Evolutionary conservation across 2,113 vertebrate species (phyloP).

Genomic region (Platycercus adscitus): DNA sequence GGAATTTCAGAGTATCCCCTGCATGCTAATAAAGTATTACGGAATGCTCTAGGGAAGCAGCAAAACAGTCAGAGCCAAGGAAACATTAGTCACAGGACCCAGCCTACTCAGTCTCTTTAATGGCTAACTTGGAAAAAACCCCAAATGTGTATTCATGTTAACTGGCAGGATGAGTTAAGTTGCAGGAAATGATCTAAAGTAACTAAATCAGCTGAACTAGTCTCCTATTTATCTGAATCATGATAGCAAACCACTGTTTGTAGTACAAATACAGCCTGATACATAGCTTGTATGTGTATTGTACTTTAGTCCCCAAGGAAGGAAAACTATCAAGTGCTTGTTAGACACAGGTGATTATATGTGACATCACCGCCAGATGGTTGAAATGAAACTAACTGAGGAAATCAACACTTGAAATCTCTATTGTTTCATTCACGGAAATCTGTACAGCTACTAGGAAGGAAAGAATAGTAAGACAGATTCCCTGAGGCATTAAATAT

Average conservation of each 20-base stretch:
- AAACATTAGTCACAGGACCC: slow-evolving; percentile 39
- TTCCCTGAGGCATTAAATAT: neutral
- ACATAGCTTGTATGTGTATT: neutral
- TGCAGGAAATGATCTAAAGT: slow-evolving; percentile 49
- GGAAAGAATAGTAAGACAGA: slow-evolving; percentile 7
- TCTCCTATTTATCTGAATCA: slow-evolving; percentile 23
- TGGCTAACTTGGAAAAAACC: neutral
- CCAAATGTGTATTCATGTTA: neutral
- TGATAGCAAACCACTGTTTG: neutral
- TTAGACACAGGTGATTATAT: neutral
- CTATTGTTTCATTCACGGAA: slow-evolving; percentile 37
- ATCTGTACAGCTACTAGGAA: slow-evolving; percentile 1
- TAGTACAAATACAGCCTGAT: neutral
- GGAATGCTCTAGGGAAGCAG: neutral
- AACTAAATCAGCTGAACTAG: slow-evolving; percentile 36
- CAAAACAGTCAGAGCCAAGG: slow-evolving; percentile 11
- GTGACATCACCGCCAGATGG: slow-evolving; percentile 52
- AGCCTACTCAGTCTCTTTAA: slow-evolving; percentile 38
- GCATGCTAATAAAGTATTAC: neutral
- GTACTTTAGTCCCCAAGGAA: neutral
- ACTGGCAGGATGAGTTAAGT: slow-evolving; percentile 43
- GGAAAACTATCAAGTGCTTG: neutral
- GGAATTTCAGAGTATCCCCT: neutral
- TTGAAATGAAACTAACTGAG: neutral
- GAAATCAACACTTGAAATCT: slow-evolving; percentile 5